Base-by-base conservation (phyloP, 2,888 invertebrate species). In the Torymus texanus region DNA sequence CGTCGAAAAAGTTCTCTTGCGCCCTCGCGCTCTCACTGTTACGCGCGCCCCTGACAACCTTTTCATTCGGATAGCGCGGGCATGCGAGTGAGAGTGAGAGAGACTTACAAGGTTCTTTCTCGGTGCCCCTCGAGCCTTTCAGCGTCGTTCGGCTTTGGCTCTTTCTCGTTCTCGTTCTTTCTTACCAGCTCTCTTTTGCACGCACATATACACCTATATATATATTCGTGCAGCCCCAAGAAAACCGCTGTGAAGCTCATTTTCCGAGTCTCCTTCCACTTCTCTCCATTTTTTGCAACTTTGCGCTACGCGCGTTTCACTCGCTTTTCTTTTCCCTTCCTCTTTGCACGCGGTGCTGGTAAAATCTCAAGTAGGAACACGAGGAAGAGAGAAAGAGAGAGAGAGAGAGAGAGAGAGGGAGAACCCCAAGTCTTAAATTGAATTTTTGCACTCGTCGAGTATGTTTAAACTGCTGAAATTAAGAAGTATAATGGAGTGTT, bases 381-480 rank as follows among this genome's bases (percentile, higher is more conserved):
- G 61, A 61, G 61, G 5, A 12, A 29, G 53, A 24, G 29, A 14
- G 24, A 24, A 3, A 24, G 61, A 51, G 61, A 61, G 61, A 11
- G n/a, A 29, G 53, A 21, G 29, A 13, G 24, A 24, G 24, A 24
- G 61, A 53, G 61, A 61, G 61, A 12, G n/a, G 16, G 53, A 24
- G 29, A 1, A 29, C 29, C 29, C 29, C 29, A 8, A 29, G 29
- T 61, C 67, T 67, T 67, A 67, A 67, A 75, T 75, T 75, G 75
- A 67, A 75, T 67, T 75, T 59, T 75, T 53, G 18, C 59, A 24
- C 50, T 29, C 29, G 29, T 29, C 16, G 75, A 63, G 75, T 58
- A 58, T 67, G 59, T 67, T 75, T 75, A 75, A 75, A 67, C 75
- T 66, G 53, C 61, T 67, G 67, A 75, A 75, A 67, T 75, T 75